These are phyloP conservation scores for Drosophila ohnishii DNA, from an alignment of 1,140 invertebrate species.

Conservation along the genomic window DNA sequence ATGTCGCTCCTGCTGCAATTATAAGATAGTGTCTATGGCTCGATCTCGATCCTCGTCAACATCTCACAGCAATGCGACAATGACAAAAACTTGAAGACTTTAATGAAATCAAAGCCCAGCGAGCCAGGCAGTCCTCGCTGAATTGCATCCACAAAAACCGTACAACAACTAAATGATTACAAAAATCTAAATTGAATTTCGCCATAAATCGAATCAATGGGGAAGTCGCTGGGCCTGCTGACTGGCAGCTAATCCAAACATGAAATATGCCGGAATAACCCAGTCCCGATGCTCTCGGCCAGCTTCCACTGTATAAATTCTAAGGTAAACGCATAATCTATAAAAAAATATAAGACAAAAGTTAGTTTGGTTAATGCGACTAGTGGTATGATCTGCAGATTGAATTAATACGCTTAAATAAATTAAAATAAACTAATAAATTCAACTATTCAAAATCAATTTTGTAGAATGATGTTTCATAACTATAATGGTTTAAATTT, in stretches of 20 bases:
- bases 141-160: conserved; percentile 30
- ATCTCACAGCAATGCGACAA: conserved; percentile 63
- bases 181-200: conserved; percentile 81
- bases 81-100: conserved; percentile 56
- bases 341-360: conserved; percentile 26
- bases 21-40: conserved; percentile 52
- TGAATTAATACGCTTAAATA: not conserved
- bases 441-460: not conserved
- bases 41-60: conserved; percentile 45
- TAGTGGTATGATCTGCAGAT: not conserved
- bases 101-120: conserved; percentile 70
- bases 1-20: conserved; percentile 39
- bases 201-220: conserved; percentile 72
- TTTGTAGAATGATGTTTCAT: not conserved
- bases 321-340: conserved; percentile 65
- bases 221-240: conserved; percentile 25
- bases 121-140: conserved; percentile 41
- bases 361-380: conserved; percentile 2
- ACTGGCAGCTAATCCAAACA: conserved; percentile 68
- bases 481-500: not conserved
- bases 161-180: conserved; percentile 78
- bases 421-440: not conserved
- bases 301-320: conserved; percentile 66
- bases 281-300: conserved; percentile 31
- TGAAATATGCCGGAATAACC: conserved; percentile 70